Base-by-base conservation (phyloP, 2,888 invertebrate species). In the Anticlea derivata region DNA sequence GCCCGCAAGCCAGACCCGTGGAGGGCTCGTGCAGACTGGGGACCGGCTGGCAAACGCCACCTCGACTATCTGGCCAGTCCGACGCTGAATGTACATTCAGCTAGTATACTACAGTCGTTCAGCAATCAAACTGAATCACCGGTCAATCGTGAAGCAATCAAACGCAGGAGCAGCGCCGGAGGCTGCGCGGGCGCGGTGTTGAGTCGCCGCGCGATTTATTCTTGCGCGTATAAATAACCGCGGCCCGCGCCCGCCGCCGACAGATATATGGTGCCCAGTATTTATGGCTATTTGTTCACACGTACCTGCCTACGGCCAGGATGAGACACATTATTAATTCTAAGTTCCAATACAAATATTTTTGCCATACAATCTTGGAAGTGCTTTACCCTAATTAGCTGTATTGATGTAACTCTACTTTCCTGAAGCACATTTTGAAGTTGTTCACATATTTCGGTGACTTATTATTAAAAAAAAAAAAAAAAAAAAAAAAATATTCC, bases 121-220 rank as follows among this genome's bases (percentile, higher is more conserved):
- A 33, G 26, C 31, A 39, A 39, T 47, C 47, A 39, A 22, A 30
- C 30, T 10, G 31, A 5, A 45, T 29, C 24, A 12, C 20, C 47
- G 11, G 26, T 17, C 33, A 38, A 39, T 39, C 38, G 20, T 10
- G 43, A 13, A 38, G 48, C 31, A 47, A 43, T 47, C 47, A 44
- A 52, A 44, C 29, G 47, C 52, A 52, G 52, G 33, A 52, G 47
- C 51, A 26, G 13, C 10, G 64, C 61, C 58, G 50, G 67, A 56
- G 49, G 73, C 35, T 24, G 47, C 86, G 81, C 73, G 67, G 51
- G 70, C 83, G 51, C 53, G 39, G 39, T 81, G 84, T 87, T 86
- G 86, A 85, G 73, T 76, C 70, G 70, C 62, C 59, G 50, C 65
- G 59, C 74, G 72, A 85, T 83, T 86, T 85, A 85, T 85, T 24